These are phyloP conservation scores for Psophia crepitans DNA, from an alignment of 2,113 vertebrate species.

Conservation along the genomic window DNA sequence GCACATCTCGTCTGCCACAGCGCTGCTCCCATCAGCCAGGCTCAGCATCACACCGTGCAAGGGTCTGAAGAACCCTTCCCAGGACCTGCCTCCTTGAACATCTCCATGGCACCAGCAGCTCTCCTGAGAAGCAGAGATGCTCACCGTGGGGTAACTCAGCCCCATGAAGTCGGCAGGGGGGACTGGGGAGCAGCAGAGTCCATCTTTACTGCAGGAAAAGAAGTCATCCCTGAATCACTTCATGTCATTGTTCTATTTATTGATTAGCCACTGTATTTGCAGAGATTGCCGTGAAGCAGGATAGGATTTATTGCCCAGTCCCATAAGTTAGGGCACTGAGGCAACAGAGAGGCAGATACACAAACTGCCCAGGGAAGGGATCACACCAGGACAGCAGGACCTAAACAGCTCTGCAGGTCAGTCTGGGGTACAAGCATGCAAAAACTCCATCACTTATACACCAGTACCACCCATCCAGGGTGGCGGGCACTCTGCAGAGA, in stretches of 20 bases:
- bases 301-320: not conserved
- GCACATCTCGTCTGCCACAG: not conserved
- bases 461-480: not conserved
- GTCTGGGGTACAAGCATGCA: rapidly evolving
- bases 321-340: not conserved
- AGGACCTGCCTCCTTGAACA: not conserved
- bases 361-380: not conserved
- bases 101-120: not conserved
- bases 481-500: not conserved
- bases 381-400: no score
- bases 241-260: not conserved
- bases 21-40: not conserved
- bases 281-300: not conserved
- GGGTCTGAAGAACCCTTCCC: not conserved
- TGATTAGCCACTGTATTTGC: not conserved
- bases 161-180: not conserved
- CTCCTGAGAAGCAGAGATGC: not conserved
- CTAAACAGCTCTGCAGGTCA: not conserved
- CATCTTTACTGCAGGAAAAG: not conserved
- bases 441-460: not conserved
- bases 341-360: not conserved
- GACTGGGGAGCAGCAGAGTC: not conserved
- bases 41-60: rapidly evolving
- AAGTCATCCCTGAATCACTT: not conserved
- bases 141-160: not conserved